Evolutionary conservation across 2,888 invertebrate species (phyloP).

Genomic region (Ormyrus nitidulus): DNA sequence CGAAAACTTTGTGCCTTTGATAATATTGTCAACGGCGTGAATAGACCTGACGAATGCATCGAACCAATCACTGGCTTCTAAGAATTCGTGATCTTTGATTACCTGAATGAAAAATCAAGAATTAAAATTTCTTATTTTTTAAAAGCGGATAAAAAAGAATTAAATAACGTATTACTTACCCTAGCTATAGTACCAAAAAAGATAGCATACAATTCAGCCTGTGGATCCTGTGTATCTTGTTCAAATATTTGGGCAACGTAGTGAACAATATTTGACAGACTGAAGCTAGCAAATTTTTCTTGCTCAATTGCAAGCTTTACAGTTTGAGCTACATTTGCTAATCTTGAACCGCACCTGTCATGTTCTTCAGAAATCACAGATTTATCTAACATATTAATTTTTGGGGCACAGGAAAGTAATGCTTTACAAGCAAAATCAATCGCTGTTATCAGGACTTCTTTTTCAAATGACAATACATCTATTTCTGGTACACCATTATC

Average conservation of each 20-base stretch:
- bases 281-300: conserved; percentile 29
- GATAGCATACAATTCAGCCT: conserved; percentile 86
- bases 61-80: conserved; percentile 35
- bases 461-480: conserved; percentile 45
- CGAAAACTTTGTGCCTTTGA: conserved; percentile 41
- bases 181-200: conserved; percentile 80
- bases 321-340: conserved; percentile 75
- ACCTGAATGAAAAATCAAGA: background rate
- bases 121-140: background rate
- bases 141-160: conserved; percentile 16
- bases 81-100: conserved; percentile 17
- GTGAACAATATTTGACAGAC: conserved; percentile 34
- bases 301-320: conserved; percentile 59
- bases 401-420: conserved; percentile 79
- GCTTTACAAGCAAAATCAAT: conserved; percentile 76
- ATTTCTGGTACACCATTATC: background rate
- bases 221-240: conserved; percentile 83
- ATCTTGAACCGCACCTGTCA: conserved; percentile 80
- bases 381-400: conserved; percentile 82
- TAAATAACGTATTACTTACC: conserved; percentile 35
- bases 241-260: conserved; percentile 79
- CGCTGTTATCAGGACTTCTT: conserved; percentile 68
- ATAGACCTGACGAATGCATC: conserved; percentile 45
- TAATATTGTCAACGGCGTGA: conserved; percentile 14
- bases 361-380: conserved; percentile 84